A percentile compares a stretch with the other conserved stretches of the same genome.
Conservation (phyloP, 2,888 invertebrate species). For the Cheilosia grossa region DNA sequence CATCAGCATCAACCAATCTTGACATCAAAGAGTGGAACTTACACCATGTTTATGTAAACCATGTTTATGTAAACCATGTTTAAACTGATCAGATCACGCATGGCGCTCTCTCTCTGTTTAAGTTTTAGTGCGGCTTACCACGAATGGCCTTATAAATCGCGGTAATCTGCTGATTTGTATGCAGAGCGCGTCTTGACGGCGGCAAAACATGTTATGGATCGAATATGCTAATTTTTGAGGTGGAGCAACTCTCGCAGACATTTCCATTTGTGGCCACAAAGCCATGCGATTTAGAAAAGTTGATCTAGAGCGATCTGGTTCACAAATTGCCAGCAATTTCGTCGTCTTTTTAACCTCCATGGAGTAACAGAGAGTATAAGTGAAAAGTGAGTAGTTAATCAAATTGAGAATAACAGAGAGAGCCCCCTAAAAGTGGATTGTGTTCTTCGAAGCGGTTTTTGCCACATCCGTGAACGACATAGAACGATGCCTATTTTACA, state of each 20-base stretch:
- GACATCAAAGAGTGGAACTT: too few relatives aligned
- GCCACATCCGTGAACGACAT: too few relatives aligned
- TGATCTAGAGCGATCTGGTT: background rate
- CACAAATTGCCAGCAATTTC: too few relatives aligned
- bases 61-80: background rate
- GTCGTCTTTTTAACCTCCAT: too few relatives aligned
- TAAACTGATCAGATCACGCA: background rate
- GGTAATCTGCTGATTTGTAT: constrained; percentile 33
- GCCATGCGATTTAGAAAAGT: background rate
- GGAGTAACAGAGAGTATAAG: too few relatives aligned
- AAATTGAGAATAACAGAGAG: too few relatives aligned
- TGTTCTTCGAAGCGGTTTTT: too few relatives aligned
- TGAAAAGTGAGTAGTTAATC: too few relatives aligned
- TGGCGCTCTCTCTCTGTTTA: background rate
- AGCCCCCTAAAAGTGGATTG: too few relatives aligned
- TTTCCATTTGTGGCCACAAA: background rate
- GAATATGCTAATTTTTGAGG: constrained; percentile 38
- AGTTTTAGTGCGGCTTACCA: background rate
- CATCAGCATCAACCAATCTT: too few relatives aligned
- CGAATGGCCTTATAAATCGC: constrained; percentile 12
- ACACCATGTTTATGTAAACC: background rate
- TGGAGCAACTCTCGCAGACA: constrained; percentile 9
- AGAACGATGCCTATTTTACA: too few relatives aligned
- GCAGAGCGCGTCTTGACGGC: constrained; percentile 28
- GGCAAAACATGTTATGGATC: constrained; percentile 58